Percentiles rank a stretch among this genome's conserved stretches.
phyloP scores from a whole-genome alignment of 2,888 invertebrate genomes.

The Eristalis intricaria region DNA sequence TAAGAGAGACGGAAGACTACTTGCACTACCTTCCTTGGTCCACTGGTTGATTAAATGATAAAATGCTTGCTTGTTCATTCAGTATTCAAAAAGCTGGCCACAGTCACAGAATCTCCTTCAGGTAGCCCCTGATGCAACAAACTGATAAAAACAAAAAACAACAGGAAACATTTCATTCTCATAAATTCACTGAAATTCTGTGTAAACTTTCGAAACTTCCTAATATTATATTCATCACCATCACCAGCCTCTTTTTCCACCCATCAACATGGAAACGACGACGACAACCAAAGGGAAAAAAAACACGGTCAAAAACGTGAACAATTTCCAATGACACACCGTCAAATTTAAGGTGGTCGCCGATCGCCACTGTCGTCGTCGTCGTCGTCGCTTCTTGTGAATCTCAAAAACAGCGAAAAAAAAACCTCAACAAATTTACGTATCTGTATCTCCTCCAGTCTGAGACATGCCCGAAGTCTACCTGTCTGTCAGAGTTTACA shows the following conservation, averaged over 20 bases:
- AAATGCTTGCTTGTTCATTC: no score
- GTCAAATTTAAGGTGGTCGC: slow-evolving; percentile 45
- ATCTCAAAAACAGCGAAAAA: background rate
- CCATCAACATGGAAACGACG: background rate
- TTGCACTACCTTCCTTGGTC: no score
- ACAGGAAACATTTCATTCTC: background rate
- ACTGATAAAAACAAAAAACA: background rate
- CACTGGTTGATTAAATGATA: no score
- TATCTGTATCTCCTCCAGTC: background rate
- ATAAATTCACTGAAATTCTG: background rate
- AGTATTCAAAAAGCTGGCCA: no score
- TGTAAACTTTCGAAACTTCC: background rate
- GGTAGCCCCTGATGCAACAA: background rate
- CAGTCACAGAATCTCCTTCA: background rate
- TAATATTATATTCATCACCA: slow-evolving; percentile 22
- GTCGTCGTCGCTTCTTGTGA: background rate
- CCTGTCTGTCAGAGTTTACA: slow-evolving; percentile 27
- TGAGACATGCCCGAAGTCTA: background rate
- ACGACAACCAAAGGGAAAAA: background rate
- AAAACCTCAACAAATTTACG: no score
- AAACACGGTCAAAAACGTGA: slow-evolving; percentile 53
- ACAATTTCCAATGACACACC: slow-evolving; percentile 50
- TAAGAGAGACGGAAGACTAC: no score
- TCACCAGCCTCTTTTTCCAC: background rate
- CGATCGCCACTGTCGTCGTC: background rate